Evolutionary conservation across 2,888 invertebrate genomes (phyloP), one percentile per base, ranked within the genome.

Genomic region (Trachelus iudaicus): DNA sequence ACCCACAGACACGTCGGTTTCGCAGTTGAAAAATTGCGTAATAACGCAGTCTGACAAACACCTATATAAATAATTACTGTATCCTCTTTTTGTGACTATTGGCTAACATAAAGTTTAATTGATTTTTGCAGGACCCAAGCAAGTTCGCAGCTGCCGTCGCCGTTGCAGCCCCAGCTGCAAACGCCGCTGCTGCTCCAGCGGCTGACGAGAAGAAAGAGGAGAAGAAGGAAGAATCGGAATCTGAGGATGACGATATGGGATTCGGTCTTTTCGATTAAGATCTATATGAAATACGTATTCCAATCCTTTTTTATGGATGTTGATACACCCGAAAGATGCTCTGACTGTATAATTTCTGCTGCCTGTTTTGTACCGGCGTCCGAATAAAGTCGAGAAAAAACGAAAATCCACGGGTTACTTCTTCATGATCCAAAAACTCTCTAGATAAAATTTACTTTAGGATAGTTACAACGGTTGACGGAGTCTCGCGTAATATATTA

Each of bases 201-300:
- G 95, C 96, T 90, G 96, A 96, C 91, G 96, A 96, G 87, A 95
- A 96, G 92, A 95, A 96, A 88, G 96, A 93, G 83, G 92, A 93
- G 79, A 93, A 93, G 88, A 93, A 94, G 84, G 93, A 97, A 88
- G 97, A 96, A 79, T 94, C 95, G 11, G 96, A 96, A 90, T 95
- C 95, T 82, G 98, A 98, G 84, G 96, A 96, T 89, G 98, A 98
- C 87, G 99, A 98, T 92, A 98, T 99, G 98, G 99, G 99, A 92
- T 98, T 99, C 92, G 98, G 98, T 92, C 95, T 97, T 34, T 97
- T 97, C 91, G 97, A 97, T 92, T 97, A 96, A 94, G 86, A 73
- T 37, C 84, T 77, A 56, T 15, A 23, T 76, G 34, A 79, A 77
- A 56, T 56, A 23, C 40, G 40, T 23, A 56, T 56, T 76, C 75